Percentiles rank a stretch among this genome's conserved stretches.
Conservation (phyloP, 1,140 invertebrate genomes). For the Drosophila parvula region DNA sequence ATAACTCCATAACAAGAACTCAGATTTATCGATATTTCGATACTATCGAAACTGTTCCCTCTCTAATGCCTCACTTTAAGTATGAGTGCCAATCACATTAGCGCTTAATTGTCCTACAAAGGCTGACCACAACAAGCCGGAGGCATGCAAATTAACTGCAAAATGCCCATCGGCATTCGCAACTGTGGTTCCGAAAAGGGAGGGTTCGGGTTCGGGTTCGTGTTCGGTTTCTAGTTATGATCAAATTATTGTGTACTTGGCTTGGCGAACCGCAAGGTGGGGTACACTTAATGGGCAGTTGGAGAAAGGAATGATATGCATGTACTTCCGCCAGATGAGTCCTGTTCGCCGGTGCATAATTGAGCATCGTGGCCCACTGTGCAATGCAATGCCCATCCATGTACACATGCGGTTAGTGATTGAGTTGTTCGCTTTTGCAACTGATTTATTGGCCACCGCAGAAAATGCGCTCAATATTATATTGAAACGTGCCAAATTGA, state of each 20-base stretch:
- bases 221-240: background rate
- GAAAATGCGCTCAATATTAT: conserved; percentile 51
- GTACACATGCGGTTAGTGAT: conserved; percentile 34
- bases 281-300: background rate
- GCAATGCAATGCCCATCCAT: background rate
- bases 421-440: conserved; percentile 45
- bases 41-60: background rate
- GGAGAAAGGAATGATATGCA: conserved; percentile 7
- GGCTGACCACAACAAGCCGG: conserved; percentile 38
- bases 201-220: no score
- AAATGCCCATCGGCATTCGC: conserved; percentile 10
- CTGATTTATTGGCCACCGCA: conserved; percentile 67
- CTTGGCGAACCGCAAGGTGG: conserved; percentile 22
- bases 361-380: conserved; percentile 13
- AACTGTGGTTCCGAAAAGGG: conserved; percentile 6
- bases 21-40: background rate
- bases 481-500: conserved; percentile 57
- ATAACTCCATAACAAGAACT: background rate
- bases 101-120: conserved; percentile 44
- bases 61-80: background rate
- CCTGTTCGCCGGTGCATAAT: conserved; percentile 9
- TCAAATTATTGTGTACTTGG: conserved; percentile 24
- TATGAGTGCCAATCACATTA: conserved; percentile 47
- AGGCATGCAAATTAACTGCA: conserved; percentile 51
- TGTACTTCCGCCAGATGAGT: background rate